Base-by-base conservation (phyloP, 2,888 invertebrate genomes). In the Halictus ligatus region DNA sequence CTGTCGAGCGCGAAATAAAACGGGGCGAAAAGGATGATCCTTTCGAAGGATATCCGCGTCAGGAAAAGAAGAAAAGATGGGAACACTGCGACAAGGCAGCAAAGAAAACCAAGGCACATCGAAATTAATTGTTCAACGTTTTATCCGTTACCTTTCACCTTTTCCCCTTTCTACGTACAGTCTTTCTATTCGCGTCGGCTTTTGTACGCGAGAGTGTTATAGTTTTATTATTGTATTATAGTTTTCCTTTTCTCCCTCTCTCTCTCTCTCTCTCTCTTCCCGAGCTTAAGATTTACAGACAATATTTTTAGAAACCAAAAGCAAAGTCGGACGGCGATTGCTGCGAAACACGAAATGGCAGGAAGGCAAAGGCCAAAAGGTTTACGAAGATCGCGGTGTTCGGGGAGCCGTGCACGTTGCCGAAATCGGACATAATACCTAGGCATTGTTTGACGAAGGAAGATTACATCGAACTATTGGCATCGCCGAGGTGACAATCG, bases 361-460 rank as follows among this genome's bases (percentile, higher is more conserved):
- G n/a, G 8, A 78, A n/a, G 69, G 78, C 35, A n/a, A 75, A 74
- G 54, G 15, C 13, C 0, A 1, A 64, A 29, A 86, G 75, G 75
- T 89, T 85, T 2, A 80, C 83, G 3, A 91, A 76, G 21, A 87
- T 93, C 12, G 60, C 89, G 10, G 81, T 94, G 6, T 88, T 81
- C 72, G 89, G 91, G 15, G 91, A 93, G 85, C 88, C 91, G 40
- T 94, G 93, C n/a, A 81, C 75, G 64, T 48, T 91, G 7, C 87
- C 88, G 10, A 94, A 91, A 83, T 18, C 75, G 25, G 90, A 90
- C 75, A 86, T 85, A 1, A 86, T 93, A 77, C 94, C 94, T 7
- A 90, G 94, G 7, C 91, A 94, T 67, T 92, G 92, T 76, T 74
- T 94, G 46, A 87, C 92, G n/a, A 94, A 92, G 78, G 54, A 92